phyloP scores from a whole-genome alignment of 2,113 vertebrate genomes.

The Cranoglanis bouderius region DNA sequence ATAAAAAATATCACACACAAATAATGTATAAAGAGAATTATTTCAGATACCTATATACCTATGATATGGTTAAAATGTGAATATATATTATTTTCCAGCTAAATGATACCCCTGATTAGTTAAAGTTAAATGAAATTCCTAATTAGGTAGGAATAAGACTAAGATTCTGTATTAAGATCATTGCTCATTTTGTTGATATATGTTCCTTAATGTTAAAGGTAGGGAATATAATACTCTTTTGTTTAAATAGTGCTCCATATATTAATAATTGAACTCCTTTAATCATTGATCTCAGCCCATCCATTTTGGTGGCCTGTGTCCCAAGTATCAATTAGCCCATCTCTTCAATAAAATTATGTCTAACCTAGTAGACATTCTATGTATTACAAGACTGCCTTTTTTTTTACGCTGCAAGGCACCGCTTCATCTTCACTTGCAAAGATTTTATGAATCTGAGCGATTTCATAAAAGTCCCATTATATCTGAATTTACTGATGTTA shows the following conservation, averaged over 20 bases:
- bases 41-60: not conserved
- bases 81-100: not conserved
- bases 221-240: slow-evolving; percentile 5
- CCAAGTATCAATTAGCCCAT: slow-evolving; percentile 50
- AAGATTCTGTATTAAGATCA: not conserved
- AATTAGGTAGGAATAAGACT: not conserved
- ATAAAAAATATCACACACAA: not conserved
- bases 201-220: slow-evolving; percentile 20
- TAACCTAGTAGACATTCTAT: slow-evolving; percentile 44
- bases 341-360: slow-evolving; percentile 40
- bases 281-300: slow-evolving; percentile 41
- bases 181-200: slow-evolving; percentile 24
- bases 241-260: slow-evolving; percentile 21
- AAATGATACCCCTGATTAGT: not conserved
- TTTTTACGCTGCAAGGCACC: slow-evolving; percentile 50
- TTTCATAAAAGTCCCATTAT: slow-evolving; percentile 68
- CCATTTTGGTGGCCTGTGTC: not conserved
- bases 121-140: not conserved
- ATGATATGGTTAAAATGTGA: not conserved
- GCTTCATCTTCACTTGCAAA: slow-evolving; percentile 55
- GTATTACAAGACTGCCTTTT: slow-evolving; percentile 46
- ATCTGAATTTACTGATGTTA: slow-evolving; percentile 66
- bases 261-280: slow-evolving; percentile 40
- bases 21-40: not conserved
- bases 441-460: slow-evolving; percentile 62